Percentiles rank a stretch among this genome's conserved stretches.
Conservation (phyloP, 2,888 invertebrate species). For the Polyploca ridens region DNA sequence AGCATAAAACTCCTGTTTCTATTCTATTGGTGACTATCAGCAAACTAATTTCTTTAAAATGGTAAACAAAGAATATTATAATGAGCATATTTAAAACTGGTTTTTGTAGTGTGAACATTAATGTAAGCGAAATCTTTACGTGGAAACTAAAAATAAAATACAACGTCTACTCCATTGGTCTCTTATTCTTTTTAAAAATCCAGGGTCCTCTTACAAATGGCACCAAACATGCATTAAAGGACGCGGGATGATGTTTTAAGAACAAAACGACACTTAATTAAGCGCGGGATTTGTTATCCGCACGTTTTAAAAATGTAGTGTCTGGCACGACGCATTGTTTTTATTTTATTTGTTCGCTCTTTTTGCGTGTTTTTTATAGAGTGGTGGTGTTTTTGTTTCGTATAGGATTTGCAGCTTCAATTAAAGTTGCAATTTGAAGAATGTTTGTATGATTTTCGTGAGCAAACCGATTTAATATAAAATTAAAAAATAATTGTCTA, state of each 20-base stretch:
- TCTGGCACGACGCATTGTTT: constrained; percentile 14
- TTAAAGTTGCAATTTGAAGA: neutral
- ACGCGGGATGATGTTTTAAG: constrained; percentile 33
- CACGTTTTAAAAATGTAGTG: constrained; percentile 21
- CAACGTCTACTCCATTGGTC: neutral
- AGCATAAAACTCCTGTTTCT: no score
- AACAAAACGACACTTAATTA: constrained; percentile 33
- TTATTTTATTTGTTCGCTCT: constrained; percentile 1
- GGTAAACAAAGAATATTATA: neutral
- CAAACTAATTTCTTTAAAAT: no score
- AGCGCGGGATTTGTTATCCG: constrained; percentile 28
- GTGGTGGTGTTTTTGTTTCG: neutral
- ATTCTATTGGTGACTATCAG: no score
- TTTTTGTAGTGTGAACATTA: neutral
- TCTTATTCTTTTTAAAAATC: constrained; percentile 5
- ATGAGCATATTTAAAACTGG: neutral
- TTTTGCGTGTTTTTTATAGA: neutral
- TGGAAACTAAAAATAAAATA: neutral
- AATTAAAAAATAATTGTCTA: no score
- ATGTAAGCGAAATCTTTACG: neutral
- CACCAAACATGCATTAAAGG: constrained; percentile 23
- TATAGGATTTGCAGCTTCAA: neutral
- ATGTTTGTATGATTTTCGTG: no score
- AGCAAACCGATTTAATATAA: no score
- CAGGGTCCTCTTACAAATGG: constrained; percentile 31